Conservation (phyloP, 35 echinoderm and acorn worm species). For the Chiridota heheva region DNA sequence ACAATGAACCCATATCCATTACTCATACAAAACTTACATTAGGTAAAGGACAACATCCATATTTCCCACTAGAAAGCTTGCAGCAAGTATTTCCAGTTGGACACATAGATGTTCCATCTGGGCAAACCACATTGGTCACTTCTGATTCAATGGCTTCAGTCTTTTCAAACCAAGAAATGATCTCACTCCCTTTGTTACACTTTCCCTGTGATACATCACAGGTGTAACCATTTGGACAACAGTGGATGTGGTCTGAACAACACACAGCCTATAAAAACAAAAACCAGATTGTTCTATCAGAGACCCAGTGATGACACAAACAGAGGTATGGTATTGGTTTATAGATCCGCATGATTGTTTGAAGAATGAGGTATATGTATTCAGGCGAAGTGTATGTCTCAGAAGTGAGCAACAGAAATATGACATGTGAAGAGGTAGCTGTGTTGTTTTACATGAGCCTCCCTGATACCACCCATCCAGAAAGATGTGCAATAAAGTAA, state of each 20-base stretch:
- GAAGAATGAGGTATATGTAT: too few species aligned
- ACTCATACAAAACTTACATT: constrained; percentile 19
- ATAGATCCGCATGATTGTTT: too few species aligned
- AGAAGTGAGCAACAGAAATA: too few species aligned
- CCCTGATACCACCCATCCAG: too few species aligned
- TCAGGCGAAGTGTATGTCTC: too few species aligned
- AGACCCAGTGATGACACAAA: too few species aligned
- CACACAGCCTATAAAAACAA: constrained; percentile 71
- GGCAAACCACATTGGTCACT: constrained; percentile 24
- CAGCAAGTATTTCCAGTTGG: constrained; percentile 68
- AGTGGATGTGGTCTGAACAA: constrained; percentile 61
- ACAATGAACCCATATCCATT: too few species aligned
- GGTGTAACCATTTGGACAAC: constrained; percentile 73
- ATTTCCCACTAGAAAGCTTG: constrained; percentile 41
- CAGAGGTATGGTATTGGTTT: too few species aligned
- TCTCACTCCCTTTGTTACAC: constrained; percentile 47
- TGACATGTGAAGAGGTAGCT: background rate
- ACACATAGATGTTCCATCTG: constrained; percentile 49
- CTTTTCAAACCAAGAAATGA: constrained; percentile 46
- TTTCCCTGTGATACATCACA: constrained; percentile 63
- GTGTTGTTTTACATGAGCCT: background rate
- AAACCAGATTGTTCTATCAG: too few species aligned
- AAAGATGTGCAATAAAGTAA: too few species aligned
- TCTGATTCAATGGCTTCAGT: background rate
- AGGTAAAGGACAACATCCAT: constrained; percentile 58